Percentiles rank a stretch among this genome's conserved stretches.
These are phyloP conservation scores for Rosalia funebris DNA, from an alignment of 2,888 invertebrate species.

Conservation along the genomic window DNA sequence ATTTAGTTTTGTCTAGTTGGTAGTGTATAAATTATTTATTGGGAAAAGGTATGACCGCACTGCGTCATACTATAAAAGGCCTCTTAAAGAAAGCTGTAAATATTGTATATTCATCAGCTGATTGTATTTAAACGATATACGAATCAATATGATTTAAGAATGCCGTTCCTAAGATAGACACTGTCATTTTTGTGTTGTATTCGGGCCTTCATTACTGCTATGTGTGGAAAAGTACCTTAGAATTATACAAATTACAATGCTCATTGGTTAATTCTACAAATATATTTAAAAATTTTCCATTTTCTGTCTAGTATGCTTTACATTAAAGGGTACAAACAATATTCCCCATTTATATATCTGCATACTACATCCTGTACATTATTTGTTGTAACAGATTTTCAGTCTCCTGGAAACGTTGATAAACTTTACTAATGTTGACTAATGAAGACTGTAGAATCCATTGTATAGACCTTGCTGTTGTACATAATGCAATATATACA, in stretches of 20 bases:
- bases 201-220: constrained; percentile 52
- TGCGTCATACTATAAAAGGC: constrained; percentile 46
- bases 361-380: too few species aligned
- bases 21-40: constrained; percentile 50
- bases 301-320: too few species aligned
- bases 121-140: constrained; percentile 41
- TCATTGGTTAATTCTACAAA: constrained; percentile 74
- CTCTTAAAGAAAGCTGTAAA: constrained; percentile 56
- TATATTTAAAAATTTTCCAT: not conserved
- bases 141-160: constrained; percentile 45
- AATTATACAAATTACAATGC: constrained; percentile 80
- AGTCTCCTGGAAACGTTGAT: too few species aligned
- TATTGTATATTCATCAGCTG: constrained; percentile 62
- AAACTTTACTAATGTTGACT: too few species aligned
- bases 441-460: too few species aligned
- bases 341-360: too few species aligned
- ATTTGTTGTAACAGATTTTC: too few species aligned
- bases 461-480: too few species aligned
- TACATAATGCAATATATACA: too few species aligned
- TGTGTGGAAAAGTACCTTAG: constrained; percentile 62
- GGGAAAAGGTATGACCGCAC: constrained; percentile 44
- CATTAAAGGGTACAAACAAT: too few species aligned
- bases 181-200: constrained; percentile 49
- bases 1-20: constrained; percentile 48
- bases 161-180: constrained; percentile 38